Conservation (phyloP, 2,888 invertebrate genomes). For the Phaonia tiefii region DNA sequence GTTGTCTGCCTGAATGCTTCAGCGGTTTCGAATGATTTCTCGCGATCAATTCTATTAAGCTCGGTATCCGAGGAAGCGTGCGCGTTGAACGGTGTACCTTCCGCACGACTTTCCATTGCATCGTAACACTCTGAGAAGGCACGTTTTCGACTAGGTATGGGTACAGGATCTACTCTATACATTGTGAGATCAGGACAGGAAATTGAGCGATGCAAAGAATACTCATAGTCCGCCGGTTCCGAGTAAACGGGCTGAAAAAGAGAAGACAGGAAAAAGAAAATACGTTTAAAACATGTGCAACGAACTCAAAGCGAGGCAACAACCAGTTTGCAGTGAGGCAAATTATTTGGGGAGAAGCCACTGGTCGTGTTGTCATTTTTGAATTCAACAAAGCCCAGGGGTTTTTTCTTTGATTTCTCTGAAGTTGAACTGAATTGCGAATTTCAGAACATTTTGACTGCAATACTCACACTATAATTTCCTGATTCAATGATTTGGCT, state of each 20-base stretch:
- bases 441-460: constrained; percentile 36
- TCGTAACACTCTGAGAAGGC: constrained; percentile 86
- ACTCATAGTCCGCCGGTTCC: constrained; percentile 80
- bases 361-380: too few relatives aligned
- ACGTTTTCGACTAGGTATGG: constrained; percentile 81
- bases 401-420: too few relatives aligned
- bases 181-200: constrained; percentile 87
- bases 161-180: constrained; percentile 82
- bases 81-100: constrained; percentile 67
- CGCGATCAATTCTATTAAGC: constrained; percentile 88
- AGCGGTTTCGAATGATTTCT: constrained; percentile 85
- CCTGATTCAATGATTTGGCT: constrained; percentile 63
- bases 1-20: constrained; percentile 88
- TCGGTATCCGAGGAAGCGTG: constrained; percentile 90
- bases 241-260: constrained; percentile 88
- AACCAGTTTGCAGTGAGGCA: too few relatives aligned
- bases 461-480: constrained; percentile 57
- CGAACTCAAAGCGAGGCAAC: too few relatives aligned
- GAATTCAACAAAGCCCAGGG: too few relatives aligned
- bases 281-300: too few relatives aligned
- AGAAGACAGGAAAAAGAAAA: too few relatives aligned
- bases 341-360: too few relatives aligned
- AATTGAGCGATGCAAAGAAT: constrained; percentile 82
- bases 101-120: constrained; percentile 70
- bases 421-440: constrained; percentile 28